Conservation (phyloP, 2,888 invertebrate genomes). For the Polymixis lichenea region DNA sequence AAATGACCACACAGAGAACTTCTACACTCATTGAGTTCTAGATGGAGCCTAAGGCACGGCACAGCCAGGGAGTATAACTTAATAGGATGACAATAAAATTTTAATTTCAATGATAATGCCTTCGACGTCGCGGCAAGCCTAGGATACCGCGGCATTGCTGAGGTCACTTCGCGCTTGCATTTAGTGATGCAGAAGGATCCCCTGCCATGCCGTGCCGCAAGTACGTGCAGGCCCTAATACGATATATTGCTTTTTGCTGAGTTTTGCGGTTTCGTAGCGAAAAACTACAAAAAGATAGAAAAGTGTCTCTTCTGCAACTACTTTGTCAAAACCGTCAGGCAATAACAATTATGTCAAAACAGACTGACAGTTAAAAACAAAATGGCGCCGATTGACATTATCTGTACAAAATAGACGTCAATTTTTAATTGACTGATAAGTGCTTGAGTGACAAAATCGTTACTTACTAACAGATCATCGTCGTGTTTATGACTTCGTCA, state of each 20-base stretch:
- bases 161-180: background rate
- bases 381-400: slow-evolving; percentile 19
- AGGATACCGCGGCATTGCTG: background rate
- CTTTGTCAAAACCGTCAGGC: slow-evolving; percentile 22
- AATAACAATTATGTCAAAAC: slow-evolving; percentile 18
- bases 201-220: background rate
- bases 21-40: too few relatives aligned
- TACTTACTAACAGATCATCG: slow-evolving; percentile 29
- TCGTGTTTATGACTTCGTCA: slow-evolving; percentile 35
- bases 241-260: background rate
- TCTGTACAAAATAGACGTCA: slow-evolving; percentile 42
- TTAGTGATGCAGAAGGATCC: background rate
- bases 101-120: background rate
- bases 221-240: background rate
- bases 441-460: slow-evolving; percentile 25
- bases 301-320: slow-evolving; percentile 7
- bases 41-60: background rate
- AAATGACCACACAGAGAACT: too few relatives aligned
- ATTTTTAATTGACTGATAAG: slow-evolving; percentile 3
- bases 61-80: background rate
- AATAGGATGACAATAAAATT: background rate
- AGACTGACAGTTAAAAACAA: slow-evolving; percentile 21
- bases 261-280: background rate
- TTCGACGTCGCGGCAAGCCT: too few relatives aligned
- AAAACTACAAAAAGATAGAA: background rate